A percentile compares a stretch with the other conserved stretches of the same genome.
Evolutionary conservation across 2,888 invertebrate genomes (phyloP).

Genomic region (Cerastis leucographa): DNA sequence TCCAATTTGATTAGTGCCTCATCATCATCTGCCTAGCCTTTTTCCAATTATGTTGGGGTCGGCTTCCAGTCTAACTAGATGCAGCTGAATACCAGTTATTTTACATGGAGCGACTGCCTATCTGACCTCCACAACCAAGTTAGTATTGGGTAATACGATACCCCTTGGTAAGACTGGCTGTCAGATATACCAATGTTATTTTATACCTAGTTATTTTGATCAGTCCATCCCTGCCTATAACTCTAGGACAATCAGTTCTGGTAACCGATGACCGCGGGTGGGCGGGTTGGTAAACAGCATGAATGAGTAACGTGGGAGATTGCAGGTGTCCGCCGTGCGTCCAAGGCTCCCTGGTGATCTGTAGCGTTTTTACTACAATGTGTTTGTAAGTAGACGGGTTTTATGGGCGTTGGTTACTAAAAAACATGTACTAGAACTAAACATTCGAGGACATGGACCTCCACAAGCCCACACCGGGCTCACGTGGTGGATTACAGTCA

Average conservation of each 20-base stretch:
- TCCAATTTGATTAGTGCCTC: no score
- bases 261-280: conserved; percentile 72
- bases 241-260: conserved; percentile 42
- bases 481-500: neutral
- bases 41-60: no score
- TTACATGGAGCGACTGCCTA: no score
- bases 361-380: neutral
- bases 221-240: conserved; percentile 46
- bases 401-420: neutral
- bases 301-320: conserved; percentile 69
- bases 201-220: neutral
- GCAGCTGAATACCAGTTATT: no score
- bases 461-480: neutral
- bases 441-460: neutral
- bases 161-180: no score
- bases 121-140: no score
- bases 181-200: no score
- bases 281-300: conserved; percentile 72
- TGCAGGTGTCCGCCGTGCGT: conserved; percentile 24
- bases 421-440: neutral
- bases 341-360: conserved; percentile 1
- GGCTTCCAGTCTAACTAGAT: no score
- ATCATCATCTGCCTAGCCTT: no score
- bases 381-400: neutral
- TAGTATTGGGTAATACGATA: no score